Evolutionary conservation across 2,888 invertebrate genomes (phyloP).

Genomic region (Lepetodrilus schrolli): DNA sequence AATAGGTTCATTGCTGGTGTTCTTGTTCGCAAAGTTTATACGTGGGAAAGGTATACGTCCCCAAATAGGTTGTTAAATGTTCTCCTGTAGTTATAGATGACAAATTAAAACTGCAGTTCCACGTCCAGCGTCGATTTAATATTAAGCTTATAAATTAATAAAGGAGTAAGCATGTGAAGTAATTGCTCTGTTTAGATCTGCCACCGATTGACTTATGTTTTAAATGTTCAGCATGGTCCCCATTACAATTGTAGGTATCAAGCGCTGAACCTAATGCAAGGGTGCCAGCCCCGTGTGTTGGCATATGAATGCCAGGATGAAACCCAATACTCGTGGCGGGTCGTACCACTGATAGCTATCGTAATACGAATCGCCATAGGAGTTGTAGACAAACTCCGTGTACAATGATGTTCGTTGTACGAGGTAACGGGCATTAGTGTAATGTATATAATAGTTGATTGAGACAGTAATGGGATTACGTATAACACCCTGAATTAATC

Average conservation of each 20-base stretch:
- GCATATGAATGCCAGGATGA: constrained; percentile 11
- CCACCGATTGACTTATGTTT: neutral
- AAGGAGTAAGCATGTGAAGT: neutral
- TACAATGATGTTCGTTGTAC: neutral
- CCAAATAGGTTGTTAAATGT: too few relatives aligned
- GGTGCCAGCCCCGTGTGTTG: neutral
- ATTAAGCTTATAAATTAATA: too few relatives aligned
- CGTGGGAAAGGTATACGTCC: too few relatives aligned
- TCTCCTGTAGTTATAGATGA: too few relatives aligned
- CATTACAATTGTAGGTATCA: neutral
- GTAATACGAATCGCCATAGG: neutral
- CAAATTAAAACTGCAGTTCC: too few relatives aligned
- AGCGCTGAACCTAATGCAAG: neutral
- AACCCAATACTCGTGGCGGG: constrained; percentile 4
- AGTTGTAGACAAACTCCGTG: neutral
- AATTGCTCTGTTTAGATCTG: neutral
- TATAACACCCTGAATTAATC: too few relatives aligned
- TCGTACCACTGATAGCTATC: neutral
- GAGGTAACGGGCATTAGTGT: neutral
- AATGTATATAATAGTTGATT: too few relatives aligned
- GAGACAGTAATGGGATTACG: too few relatives aligned
- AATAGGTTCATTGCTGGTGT: too few relatives aligned
- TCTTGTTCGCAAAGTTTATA: too few relatives aligned
- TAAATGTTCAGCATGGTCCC: neutral
- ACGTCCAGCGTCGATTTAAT: too few relatives aligned